Conservation (phyloP, 1,140 invertebrate species). For the Nephila pilipes region DNA sequence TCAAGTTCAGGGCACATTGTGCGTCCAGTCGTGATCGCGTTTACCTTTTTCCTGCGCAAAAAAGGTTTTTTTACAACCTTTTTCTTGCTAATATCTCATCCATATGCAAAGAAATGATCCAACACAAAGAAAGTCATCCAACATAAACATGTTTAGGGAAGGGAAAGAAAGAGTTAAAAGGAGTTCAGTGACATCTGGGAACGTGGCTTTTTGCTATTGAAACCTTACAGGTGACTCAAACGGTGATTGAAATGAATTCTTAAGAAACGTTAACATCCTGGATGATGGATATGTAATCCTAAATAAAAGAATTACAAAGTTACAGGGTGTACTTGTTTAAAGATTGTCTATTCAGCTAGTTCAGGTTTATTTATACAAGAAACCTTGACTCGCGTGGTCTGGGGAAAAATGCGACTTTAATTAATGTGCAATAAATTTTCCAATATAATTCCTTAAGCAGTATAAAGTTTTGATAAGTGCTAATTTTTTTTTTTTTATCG, state of each 20-base stretch:
- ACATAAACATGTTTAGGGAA: constrained; percentile 6
- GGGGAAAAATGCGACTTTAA: no score
- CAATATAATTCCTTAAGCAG: no score
- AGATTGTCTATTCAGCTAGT: no score
- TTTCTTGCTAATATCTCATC: constrained; percentile 40
- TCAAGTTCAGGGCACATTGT: constrained; percentile 19
- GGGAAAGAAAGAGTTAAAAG: neutral
- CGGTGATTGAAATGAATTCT: neutral
- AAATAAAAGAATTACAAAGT: no score
- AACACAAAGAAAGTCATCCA: neutral
- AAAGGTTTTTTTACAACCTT: neutral
- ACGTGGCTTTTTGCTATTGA: neutral
- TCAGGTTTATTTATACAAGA: no score
- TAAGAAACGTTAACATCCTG: neutral
- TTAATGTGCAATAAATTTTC: no score
- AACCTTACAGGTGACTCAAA: neutral
- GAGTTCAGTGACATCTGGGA: neutral
- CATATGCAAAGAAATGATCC: constrained; percentile 29
- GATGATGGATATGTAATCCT: neutral
- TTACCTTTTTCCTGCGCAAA: neutral
- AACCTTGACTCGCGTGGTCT: no score
- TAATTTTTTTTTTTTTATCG: no score
- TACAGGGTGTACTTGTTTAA: no score
- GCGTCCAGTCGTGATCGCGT: constrained; percentile 1
- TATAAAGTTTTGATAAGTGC: no score